phyloP scores from a whole-genome alignment of 2,888 invertebrate species.

The Ophion slaviceki region DNA sequence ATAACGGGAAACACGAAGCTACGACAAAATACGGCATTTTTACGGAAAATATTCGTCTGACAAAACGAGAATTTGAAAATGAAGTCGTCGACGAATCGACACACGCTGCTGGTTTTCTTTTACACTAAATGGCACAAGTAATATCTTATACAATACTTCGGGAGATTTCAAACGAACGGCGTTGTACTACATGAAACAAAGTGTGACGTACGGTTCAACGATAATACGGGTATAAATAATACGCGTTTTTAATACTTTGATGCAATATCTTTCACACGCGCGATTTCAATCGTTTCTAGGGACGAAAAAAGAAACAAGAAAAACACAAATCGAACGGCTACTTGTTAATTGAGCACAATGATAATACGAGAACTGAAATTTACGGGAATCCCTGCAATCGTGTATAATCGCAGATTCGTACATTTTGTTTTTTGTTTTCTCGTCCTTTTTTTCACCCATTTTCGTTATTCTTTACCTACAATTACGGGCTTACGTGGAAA shows the following conservation, averaged over 20 bases:
- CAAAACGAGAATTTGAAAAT: conserved; percentile 39
- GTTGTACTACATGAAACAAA: conserved; percentile 63
- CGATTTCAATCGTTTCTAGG: conserved; percentile 47
- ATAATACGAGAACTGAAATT: conserved; percentile 64
- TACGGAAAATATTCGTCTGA: conserved; percentile 25
- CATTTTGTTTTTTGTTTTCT: conserved; percentile 48
- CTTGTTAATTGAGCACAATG: conserved; percentile 73
- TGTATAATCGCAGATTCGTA: conserved; percentile 55
- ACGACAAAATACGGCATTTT: conserved; percentile 9
- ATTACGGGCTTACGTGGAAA: conserved; percentile 75
- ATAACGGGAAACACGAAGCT: neutral
- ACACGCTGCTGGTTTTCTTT: conserved; percentile 52
- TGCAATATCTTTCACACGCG: conserved; percentile 62
- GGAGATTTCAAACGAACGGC: conserved; percentile 69
- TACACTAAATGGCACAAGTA: conserved; percentile 79
- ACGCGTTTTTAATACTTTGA: conserved; percentile 76
- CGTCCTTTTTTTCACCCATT: conserved; percentile 39
- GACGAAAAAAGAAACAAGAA: conserved; percentile 17
- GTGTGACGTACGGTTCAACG: conserved; percentile 48
- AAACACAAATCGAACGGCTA: conserved; percentile 65
- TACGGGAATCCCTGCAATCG: conserved; percentile 66
- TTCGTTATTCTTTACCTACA: conserved; percentile 48
- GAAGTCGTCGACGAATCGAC: conserved; percentile 38
- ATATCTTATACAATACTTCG: conserved; percentile 72
- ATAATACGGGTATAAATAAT: conserved; percentile 72